phyloP scores from a whole-genome alignment of 2,888 invertebrate species.

The Netelia inedita region DNA sequence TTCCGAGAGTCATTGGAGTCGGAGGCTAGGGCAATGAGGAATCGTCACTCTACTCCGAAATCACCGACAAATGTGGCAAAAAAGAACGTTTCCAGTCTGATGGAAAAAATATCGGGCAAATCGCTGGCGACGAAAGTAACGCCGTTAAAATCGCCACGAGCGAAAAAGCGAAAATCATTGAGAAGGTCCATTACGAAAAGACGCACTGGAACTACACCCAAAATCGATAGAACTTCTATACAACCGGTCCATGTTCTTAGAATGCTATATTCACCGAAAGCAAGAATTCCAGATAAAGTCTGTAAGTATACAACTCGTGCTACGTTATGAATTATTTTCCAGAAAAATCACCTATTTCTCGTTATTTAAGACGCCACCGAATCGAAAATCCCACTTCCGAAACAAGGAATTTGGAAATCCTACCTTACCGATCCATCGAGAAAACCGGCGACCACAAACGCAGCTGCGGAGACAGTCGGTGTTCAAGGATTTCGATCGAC shows the following conservation, averaged over 20 bases:
- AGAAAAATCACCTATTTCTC: neutral
- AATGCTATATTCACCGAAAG: slow-evolving; percentile 14
- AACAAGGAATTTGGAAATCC: neutral
- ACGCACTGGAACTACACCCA: neutral
- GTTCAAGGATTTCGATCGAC: neutral
- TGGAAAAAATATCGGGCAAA: slow-evolving; percentile 6
- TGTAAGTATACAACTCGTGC: neutral
- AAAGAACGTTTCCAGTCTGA: neutral
- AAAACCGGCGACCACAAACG: neutral
- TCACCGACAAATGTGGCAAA: neutral
- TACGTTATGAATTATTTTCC: neutral
- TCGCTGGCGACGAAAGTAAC: neutral
- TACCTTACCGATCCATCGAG: neutral
- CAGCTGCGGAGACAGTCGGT: neutral
- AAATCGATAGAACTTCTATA: slow-evolving; percentile 27
- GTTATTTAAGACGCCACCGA: neutral
- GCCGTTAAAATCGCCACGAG: neutral
- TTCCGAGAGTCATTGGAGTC: neutral
- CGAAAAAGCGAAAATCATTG: neutral
- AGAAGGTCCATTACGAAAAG: neutral
- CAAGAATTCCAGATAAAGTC: slow-evolving; percentile 10
- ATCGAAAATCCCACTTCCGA: neutral
- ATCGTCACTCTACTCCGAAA: neutral
- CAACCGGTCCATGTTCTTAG: slow-evolving; percentile 26
- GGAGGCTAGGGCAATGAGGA: neutral